A percentile compares a stretch with the other conserved stretches of the same genome.
These are phyloP conservation scores for Odontamblyopus lacepedii DNA, from an alignment of 2,797 vertebrate genomes.

Conservation along the genomic window DNA sequence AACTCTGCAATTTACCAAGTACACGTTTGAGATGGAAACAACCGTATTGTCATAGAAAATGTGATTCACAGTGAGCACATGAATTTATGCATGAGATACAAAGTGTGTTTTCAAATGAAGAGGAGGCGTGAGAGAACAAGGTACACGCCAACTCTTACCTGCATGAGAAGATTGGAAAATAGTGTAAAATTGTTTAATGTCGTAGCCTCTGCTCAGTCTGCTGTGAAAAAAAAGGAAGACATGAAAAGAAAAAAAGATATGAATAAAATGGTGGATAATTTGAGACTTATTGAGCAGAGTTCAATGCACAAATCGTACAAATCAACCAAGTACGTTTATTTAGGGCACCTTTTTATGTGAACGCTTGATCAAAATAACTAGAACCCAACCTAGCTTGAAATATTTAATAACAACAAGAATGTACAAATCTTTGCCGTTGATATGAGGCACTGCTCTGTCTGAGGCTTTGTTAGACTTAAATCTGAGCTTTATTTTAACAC, in stretches of 20 bases:
- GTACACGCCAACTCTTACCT: not conserved
- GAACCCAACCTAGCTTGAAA: no score
- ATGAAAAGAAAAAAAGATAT: not conserved
- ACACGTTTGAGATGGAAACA: not conserved
- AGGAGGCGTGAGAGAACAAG: not conserved
- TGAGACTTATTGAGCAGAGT: not conserved
- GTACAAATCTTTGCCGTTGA: no score
- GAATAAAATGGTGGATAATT: not conserved
- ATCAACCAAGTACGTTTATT: no score
- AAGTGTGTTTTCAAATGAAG: conserved; percentile 3
- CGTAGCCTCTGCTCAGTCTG: not conserved
- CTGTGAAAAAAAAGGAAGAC: not conserved
- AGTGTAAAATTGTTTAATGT: not conserved
- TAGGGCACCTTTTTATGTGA: not conserved
- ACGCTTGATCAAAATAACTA: no score
- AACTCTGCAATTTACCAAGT: not conserved
- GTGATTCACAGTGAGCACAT: not conserved
- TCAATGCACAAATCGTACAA: no score
- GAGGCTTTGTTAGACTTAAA: no score
- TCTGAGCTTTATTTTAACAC: no score
- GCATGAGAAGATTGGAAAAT: not conserved
- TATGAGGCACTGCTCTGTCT: no score
- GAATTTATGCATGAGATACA: conserved; percentile 9
- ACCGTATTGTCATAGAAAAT: not conserved
- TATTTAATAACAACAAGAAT: no score